Conservation (phyloP, 2,888 invertebrate species). For the Aleiodes leptofemur region DNA sequence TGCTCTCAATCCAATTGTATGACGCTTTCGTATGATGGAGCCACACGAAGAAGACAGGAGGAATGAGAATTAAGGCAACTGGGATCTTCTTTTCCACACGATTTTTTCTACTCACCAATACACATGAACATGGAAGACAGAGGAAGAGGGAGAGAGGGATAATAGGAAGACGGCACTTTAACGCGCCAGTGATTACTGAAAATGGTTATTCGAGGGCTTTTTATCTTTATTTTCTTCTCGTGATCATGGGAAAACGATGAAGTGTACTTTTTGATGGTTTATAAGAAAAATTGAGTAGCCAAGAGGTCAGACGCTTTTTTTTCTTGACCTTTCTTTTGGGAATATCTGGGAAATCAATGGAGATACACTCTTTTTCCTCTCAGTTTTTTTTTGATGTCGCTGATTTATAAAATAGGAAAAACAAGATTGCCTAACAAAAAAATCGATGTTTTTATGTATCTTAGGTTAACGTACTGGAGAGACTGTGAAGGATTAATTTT, state of each 20-base stretch:
- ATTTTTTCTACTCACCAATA: conserved; percentile 41
- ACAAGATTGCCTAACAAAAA: too few species aligned
- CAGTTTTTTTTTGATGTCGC: too few species aligned
- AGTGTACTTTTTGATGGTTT: not conserved
- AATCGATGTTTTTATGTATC: too few species aligned
- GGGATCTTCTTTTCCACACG: conserved; percentile 44
- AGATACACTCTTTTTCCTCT: too few species aligned
- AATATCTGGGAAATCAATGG: too few species aligned
- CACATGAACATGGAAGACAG: not conserved
- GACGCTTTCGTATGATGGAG: not conserved
- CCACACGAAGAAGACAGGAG: too few species aligned
- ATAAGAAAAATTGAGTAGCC: not conserved
- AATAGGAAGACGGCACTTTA: conserved; percentile 34
- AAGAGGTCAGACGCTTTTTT: too few species aligned
- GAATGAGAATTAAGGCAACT: conserved; percentile 5
- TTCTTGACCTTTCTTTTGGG: too few species aligned
- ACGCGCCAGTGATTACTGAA: conserved; percentile 39
- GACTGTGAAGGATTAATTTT: too few species aligned
- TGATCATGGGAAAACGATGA: conserved; percentile 1
- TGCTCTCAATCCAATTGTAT: conserved; percentile 36
- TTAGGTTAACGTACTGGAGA: too few species aligned
- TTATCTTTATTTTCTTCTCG: not conserved
- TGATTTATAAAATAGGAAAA: too few species aligned
- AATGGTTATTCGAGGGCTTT: conserved; percentile 28
- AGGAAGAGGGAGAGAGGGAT: not conserved